Evolutionary conservation across 1,140 invertebrate genomes (phyloP), one percentile per base, ranked within the genome.

Genomic region (Drosophila teissieri): DNA sequence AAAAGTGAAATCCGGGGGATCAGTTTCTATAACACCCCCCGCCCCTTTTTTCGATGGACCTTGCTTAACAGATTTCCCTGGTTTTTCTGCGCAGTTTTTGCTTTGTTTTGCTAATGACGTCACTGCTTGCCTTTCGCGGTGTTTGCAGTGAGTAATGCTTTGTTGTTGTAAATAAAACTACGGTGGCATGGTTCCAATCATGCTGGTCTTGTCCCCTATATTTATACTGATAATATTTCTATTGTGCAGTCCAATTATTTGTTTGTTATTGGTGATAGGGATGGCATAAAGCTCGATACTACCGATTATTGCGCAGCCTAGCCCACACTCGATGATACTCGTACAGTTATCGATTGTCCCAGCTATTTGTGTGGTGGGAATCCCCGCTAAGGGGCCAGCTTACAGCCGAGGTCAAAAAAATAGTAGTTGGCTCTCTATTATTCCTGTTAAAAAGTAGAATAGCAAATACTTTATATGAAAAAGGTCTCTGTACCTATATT

Each of bases 1-100:
- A 27, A 60, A 73, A 77, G 73, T 82, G 73, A 77, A 80, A 80
- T 51, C 39, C 42, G 58, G 37, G 27, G 36, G 45, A 53, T 62
- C 56, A 22, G 36, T 39, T 40, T 12, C 40, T 37, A 31, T 17
- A 39, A 22, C n/a, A n/a, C 31, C 42, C 8, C 8, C 45, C 45
- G 4, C 10, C 15, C 45, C 53, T 15, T 45, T 39, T 22, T 3
- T 7, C 39, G 3, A 17, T 14, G 52, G 39, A 27, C 31, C 51
- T 54, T 40, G 45, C 37, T 17, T 12, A 7, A 7, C 36, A 48
- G 42, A 68, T 55, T 69, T 52, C 45, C 58, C 24, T 64, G 40
- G 52, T 52, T 34, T 65, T 75, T 70, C 36, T 75, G 73, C 73
- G 73, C 73, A 76, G 46, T 75, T 75, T 31, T 15, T 11, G n/a